Conservation (phyloP, 2,113 vertebrate genomes). For the Periophthalmodon schlosseri region DNA sequence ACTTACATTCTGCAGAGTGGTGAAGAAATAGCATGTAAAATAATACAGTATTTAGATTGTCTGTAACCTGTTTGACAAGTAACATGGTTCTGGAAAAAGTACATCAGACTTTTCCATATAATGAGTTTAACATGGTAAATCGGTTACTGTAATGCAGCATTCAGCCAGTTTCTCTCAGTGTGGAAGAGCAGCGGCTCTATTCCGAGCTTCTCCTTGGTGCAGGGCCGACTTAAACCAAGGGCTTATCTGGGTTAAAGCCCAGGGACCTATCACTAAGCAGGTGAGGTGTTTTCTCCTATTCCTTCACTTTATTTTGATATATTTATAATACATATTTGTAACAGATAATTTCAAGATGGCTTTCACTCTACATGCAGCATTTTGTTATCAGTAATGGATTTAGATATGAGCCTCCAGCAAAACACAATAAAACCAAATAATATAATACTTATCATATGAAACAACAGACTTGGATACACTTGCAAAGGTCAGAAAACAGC, state of each 20-base stretch:
- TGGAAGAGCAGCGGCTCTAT: background rate
- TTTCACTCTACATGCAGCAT: constrained; percentile 13
- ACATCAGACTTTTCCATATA: no score
- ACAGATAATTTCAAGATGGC: constrained; percentile 29
- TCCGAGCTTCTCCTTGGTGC: background rate
- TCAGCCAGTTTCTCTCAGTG: no score
- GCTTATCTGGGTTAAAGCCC: no score
- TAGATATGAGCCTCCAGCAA: constrained; percentile 16
- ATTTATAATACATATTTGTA: constrained; percentile 6
- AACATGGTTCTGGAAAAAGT: no score
- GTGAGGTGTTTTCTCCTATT: no score
- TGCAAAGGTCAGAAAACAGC: constrained; percentile 20
- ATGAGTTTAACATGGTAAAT: no score
- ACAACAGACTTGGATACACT: constrained; percentile 18
- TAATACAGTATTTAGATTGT: background rate
- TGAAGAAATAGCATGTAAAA: background rate
- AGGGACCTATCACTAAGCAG: no score
- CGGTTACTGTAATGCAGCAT: no score
- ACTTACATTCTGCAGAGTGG: constrained; percentile 16
- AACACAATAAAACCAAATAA: constrained; percentile 37
- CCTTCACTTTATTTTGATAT: background rate
- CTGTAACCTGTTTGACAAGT: background rate
- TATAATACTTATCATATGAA: constrained; percentile 41
- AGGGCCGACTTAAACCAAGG: no score
- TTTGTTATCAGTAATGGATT: constrained; percentile 8